Conservation (phyloP, 2,888 invertebrate genomes). For the Pycnomerus fuliginosus region DNA sequence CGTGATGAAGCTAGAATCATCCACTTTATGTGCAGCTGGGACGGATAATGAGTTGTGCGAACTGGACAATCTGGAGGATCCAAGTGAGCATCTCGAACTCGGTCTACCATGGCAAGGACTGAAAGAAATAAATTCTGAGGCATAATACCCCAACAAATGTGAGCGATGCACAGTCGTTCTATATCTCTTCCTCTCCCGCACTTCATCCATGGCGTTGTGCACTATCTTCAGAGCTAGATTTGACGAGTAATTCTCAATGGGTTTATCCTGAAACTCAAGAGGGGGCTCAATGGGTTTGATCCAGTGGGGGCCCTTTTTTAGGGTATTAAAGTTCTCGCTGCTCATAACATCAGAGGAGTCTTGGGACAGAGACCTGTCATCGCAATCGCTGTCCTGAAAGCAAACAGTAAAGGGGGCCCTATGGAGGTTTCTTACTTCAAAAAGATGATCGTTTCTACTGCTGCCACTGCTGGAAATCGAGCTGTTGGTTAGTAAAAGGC, state of each 20-base stretch:
- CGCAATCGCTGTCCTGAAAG: slow-evolving; percentile 82
- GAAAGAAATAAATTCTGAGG: slow-evolving; percentile 61
- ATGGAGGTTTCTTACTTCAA: slow-evolving; percentile 59
- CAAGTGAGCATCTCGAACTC: slow-evolving; percentile 69
- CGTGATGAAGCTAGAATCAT: slow-evolving; percentile 84
- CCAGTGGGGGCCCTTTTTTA: slow-evolving; percentile 74
- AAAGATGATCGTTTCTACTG: slow-evolving; percentile 67
- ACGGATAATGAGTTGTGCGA: slow-evolving; percentile 80
- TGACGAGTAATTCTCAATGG: slow-evolving; percentile 26
- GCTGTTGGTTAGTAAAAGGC: slow-evolving; percentile 69
- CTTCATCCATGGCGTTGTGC: too few relatives aligned
- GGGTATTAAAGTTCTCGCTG: slow-evolving; percentile 78
- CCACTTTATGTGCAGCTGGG: slow-evolving; percentile 69
- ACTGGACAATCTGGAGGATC: slow-evolving; percentile 77
- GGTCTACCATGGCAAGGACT: slow-evolving; percentile 65
- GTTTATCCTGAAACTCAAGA: slow-evolving; percentile 75
- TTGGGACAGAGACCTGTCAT: slow-evolving; percentile 73
- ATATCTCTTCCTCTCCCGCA: too few relatives aligned
- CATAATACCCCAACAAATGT: slow-evolving; percentile 50
- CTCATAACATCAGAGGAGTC: slow-evolving; percentile 78
- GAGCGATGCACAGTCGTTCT: slow-evolving; percentile 28
- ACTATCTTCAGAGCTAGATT: slow-evolving; percentile 28
- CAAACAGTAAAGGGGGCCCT: background rate
- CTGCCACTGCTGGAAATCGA: slow-evolving; percentile 73
- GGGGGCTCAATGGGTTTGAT: slow-evolving; percentile 76